A percentile compares a stretch with the other conserved stretches of the same genome.
These are phyloP conservation scores for Melanogrammus aeglefinus DNA, from an alignment of 2,797 vertebrate genomes.

Conservation along the genomic window DNA sequence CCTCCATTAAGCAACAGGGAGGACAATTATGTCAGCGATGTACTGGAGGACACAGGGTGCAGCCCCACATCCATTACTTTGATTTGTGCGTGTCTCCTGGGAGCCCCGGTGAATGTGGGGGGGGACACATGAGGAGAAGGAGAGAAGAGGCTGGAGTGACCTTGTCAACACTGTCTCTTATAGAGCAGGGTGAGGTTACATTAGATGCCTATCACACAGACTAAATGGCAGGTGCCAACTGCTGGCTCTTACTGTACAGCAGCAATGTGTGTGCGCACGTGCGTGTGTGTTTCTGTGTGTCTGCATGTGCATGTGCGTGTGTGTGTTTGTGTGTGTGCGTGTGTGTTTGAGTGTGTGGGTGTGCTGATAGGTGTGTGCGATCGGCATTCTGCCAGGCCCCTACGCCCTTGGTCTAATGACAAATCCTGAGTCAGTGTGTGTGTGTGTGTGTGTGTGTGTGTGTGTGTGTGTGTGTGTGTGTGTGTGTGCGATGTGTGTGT, in stretches of 20 bases:
- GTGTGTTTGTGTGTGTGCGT: conserved; percentile 12
- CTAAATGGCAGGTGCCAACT: conserved; percentile 54
- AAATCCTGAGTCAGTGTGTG: conserved; percentile 37
- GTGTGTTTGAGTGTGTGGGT: conserved; percentile 15
- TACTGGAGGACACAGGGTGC: conserved; percentile 59
- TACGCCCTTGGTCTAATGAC: conserved; percentile 68
- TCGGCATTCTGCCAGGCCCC: conserved; percentile 57
- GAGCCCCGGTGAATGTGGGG: conserved; percentile 35
- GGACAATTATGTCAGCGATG: conserved; percentile 62
- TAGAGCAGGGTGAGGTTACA: conserved; percentile 46
- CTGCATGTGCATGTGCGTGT: conserved; percentile 7
- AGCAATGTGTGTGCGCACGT: conserved; percentile 1
- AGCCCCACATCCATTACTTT: conserved; percentile 65
- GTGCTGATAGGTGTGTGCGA: conserved; percentile 25
- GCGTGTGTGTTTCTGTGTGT: neutral
- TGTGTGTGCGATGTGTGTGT: neutral
- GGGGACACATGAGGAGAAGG: conserved; percentile 29
- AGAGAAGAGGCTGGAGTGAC: conserved; percentile 34
- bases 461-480: neutral
- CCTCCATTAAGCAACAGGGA: conserved; percentile 57
- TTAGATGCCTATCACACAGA: conserved; percentile 55
- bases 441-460: neutral
- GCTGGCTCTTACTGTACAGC: conserved; percentile 34
- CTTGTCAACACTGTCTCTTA: conserved; percentile 40
- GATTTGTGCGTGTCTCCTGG: conserved; percentile 56